Base-by-base conservation (phyloP, 2,113 vertebrate species). In the Ceyx margarethae region DNA sequence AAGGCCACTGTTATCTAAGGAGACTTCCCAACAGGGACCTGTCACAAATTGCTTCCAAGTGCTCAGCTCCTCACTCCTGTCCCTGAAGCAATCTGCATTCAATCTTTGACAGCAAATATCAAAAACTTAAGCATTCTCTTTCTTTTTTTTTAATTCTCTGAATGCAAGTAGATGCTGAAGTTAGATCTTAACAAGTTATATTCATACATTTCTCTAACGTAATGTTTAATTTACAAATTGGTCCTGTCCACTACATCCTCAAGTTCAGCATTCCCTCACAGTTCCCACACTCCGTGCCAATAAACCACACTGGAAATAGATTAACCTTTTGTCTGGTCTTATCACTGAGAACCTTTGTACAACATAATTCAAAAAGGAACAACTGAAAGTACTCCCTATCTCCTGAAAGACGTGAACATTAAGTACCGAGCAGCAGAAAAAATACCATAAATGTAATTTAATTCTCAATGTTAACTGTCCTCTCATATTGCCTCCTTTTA, bases 271-370 rank as follows among this genome's bases (percentile, higher is more conserved):
- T 65, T 96, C 62, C 33, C 50, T 37, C 20, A 1, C 69, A 76
- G 31, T 91, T 96, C 94, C 86, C 95, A 94, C 96, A 95, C 73
- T 43, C 85, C 78, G 91, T 15, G 94, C 92, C 95, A 96, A 86
- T 82, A 95, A 94, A 92, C 42, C 93, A 95, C 83, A 91, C 74
- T 93, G 95, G 95, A 95, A 95, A 96, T 12, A 93, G 83, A 95
- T 95, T 95, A 93, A 95, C 91, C 92, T 95, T 96, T 93, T 95
- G 92, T 94, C 92, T 96, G 81, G 92, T 94, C 89, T 96, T 96
- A 96, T 94, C 92, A 95, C 74, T 35, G 35, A 79, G 66, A 92
- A 85, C 89, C 64, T 89, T 89, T 89, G 94, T 87, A 69, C 86
- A 87, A 82, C 23, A 40, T 73, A 79, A 79, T 11, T 72, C 37